phyloP scores from a whole-genome alignment of 2,797 vertebrate genomes.

The Sebastolobus alascanus region DNA sequence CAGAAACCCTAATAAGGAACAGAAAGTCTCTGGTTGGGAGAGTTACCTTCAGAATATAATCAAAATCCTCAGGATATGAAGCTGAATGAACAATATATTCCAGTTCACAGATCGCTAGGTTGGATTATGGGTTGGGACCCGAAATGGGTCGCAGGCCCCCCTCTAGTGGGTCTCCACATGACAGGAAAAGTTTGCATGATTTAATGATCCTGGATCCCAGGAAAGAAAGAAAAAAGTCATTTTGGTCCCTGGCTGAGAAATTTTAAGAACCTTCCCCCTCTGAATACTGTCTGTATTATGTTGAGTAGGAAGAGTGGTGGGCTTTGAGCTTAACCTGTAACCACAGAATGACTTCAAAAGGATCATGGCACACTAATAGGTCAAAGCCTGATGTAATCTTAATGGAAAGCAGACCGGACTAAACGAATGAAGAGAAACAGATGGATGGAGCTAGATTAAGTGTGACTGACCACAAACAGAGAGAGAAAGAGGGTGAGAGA shows the following conservation, averaged over 20 bases:
- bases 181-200: constrained; percentile 71
- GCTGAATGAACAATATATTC: constrained; percentile 78
- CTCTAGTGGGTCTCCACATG: constrained; percentile 70
- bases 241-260: constrained; percentile 68
- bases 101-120: constrained; percentile 77
- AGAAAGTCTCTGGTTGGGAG: constrained; percentile 65
- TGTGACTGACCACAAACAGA: constrained; percentile 86
- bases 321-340: constrained; percentile 83
- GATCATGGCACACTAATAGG: constrained; percentile 83
- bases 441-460: constrained; percentile 84
- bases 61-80: constrained; percentile 74
- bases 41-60: constrained; percentile 67
- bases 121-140: constrained; percentile 72
- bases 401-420: constrained; percentile 79
- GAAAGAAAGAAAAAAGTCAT: constrained; percentile 59
- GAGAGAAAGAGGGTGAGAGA: constrained; percentile 69
- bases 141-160: constrained; percentile 74
- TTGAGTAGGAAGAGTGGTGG: constrained; percentile 75
- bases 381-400: constrained; percentile 87
- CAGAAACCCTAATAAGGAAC: constrained; percentile 66
- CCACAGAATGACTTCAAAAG: constrained; percentile 84
- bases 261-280: constrained; percentile 68
- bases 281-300: constrained; percentile 70
- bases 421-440: constrained; percentile 87
- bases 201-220: constrained; percentile 75